Base-by-base conservation (phyloP, 2,113 vertebrate genomes). In the Nematolebias whitei region DNA sequence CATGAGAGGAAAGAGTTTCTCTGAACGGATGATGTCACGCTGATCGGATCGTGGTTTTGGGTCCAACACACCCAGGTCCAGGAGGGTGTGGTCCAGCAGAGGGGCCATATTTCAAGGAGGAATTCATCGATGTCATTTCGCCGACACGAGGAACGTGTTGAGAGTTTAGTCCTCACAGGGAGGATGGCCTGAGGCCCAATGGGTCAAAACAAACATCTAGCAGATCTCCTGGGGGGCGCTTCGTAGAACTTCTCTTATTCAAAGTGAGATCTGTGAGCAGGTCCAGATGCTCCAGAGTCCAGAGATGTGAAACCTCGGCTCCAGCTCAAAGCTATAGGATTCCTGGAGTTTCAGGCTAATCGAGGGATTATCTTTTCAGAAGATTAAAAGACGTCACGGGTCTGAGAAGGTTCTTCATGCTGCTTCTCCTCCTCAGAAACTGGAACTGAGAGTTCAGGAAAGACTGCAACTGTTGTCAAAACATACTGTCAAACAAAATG, bases 21-120 rank as follows among this genome's bases (percentile, higher is more conserved):
- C n/a, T n/a, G n/a, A n/a, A n/a, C n/a, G 44, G 61, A 44, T 81
- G 78, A 77, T 66, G 76, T 82, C 69, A 77, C 39, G 38, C 22
- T 5, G 15, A 39, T 52, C 47, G 4, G 56, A 41, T 26, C 1
- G 26, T 14, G 54, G 61, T 71, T 56, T 14, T 15, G 51, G 74
- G 67, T 69, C 51, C 51, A 38, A 71, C 65, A 74, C 60, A n/a
- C 66, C 44, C 70, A 51, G 35, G 19, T 51, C 20, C 5, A 40
- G 11, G 61, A 7, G 68, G 80, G 76, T n/a, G 69, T 55, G 68
- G 71, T 3, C 2, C 16, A 67, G 60, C 85, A 86, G 81, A 76
- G 82, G 81, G 73, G 15, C 49, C 22, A 61, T 26, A 72, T 68
- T 71, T 50, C 1, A 49, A 12, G 1, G 11, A 73, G 64, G 71